A percentile compares a stretch with the other conserved stretches of the same genome.
phyloP scores from a whole-genome alignment of 2,797 vertebrate species.

The Lagodon rhomboides region DNA sequence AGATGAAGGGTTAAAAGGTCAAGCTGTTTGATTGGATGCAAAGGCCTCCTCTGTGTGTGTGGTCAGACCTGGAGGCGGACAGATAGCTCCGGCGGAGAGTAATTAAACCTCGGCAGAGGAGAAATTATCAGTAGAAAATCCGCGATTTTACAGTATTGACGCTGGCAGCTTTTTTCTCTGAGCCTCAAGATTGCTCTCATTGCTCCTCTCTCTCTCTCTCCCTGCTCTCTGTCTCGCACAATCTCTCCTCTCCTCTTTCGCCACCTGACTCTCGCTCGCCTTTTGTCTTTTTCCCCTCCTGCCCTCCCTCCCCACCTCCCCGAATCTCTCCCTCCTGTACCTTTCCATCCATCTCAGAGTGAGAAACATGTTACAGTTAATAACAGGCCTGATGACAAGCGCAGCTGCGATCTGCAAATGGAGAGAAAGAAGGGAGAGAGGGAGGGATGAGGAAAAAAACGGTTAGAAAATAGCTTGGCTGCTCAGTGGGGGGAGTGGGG shows the following conservation, averaged over 20 bases:
- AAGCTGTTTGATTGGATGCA: conserved; percentile 71
- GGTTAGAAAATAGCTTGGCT: conserved; percentile 50
- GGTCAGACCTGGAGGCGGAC: conserved; percentile 49
- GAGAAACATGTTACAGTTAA: conserved; percentile 71
- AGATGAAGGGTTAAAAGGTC: conserved; percentile 76
- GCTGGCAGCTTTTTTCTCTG: conserved; percentile 38
- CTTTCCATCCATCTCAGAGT: conserved; percentile 32
- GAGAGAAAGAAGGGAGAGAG: conserved; percentile 28
- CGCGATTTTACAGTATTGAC: conserved; percentile 49
- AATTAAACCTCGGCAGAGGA: conserved; percentile 68
- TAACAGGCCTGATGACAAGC: conserved; percentile 78
- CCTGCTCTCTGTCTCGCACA: conserved; percentile 39
- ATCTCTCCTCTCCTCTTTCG: conserved; percentile 52
- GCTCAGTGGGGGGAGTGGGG: conserved; percentile 39
- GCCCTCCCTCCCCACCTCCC: neutral
- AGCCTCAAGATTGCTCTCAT: conserved; percentile 29
- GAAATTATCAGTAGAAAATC: conserved; percentile 63
- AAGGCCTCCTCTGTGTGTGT: conserved; percentile 44
- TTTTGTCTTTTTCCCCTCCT: conserved; percentile 8
- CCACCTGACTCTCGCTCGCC: conserved; percentile 50
- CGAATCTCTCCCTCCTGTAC: conserved; percentile 37
- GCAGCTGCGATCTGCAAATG: conserved; percentile 72
- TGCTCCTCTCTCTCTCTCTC: conserved; percentile 30
- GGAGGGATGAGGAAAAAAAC: conserved; percentile 28
- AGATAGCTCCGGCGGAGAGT: conserved; percentile 55